phyloP scores from a whole-genome alignment of 2,888 invertebrate species.

The Laspeyria flexula region DNA sequence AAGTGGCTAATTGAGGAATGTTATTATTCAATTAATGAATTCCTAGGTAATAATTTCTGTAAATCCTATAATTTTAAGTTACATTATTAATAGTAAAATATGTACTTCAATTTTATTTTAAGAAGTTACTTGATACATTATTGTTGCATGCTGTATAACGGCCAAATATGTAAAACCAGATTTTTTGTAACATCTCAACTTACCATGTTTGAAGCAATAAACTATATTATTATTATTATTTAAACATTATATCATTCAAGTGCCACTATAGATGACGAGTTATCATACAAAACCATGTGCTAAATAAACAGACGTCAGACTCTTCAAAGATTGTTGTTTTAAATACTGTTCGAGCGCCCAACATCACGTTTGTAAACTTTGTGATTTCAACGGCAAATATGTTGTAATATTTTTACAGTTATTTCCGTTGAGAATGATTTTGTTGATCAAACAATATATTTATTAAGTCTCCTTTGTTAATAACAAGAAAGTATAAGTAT shows the following conservation, averaged over 20 bases:
- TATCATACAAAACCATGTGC: conserved; percentile 11
- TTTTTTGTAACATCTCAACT: too few relatives aligned
- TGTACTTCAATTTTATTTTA: too few relatives aligned
- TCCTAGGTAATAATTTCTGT: too few relatives aligned
- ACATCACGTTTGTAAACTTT: conserved; percentile 14
- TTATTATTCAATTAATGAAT: too few relatives aligned
- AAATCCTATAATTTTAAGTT: too few relatives aligned
- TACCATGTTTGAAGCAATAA: too few relatives aligned
- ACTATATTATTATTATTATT: too few relatives aligned
- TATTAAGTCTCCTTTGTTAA: neutral
- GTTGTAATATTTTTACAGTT: conserved; percentile 32
- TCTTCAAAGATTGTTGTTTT: conserved; percentile 35
- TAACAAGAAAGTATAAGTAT: neutral
- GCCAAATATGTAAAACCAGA: too few relatives aligned
- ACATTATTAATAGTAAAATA: too few relatives aligned
- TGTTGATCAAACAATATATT: neutral
- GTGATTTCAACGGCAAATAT: conserved; percentile 24
- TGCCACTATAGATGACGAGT: conserved; percentile 31
- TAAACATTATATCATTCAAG: conserved; percentile 45
- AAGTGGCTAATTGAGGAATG: too few relatives aligned
- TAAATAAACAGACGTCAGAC: conserved; percentile 27
- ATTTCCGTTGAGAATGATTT: conserved; percentile 1
- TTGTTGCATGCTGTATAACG: too few relatives aligned
- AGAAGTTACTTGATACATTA: too few relatives aligned
- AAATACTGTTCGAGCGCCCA: conserved; percentile 8